Base-by-base conservation (phyloP, 1,140 invertebrate genomes). In the Cyclargus thomasi region DNA sequence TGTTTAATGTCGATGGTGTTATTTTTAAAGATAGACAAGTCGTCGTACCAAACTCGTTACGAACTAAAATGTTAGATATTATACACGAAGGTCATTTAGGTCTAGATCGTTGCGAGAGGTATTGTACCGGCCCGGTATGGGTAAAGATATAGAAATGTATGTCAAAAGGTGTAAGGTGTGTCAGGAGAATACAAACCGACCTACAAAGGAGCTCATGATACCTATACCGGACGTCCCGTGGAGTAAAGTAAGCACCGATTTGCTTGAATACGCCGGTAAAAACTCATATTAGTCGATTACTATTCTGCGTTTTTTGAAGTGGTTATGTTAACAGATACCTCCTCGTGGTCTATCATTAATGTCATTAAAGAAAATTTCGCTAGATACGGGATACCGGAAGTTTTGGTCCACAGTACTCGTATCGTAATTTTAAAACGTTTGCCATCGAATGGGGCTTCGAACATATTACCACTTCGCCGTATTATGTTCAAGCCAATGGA, bases 41-140 rank as follows among this genome's bases (percentile, higher is more conserved):
- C 47, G 36, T 62, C 8, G 23, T 63, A 22, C 67, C 57, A 21
- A 22, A 21, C 20, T 65, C 68, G 16, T 53, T 71, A 63, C 62
- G 63, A 36, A 53, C 18, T 20, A 29, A 29, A 29, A 29, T 29
- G 29, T 29, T 29, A 29, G 29, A 29, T 6, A 29, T 29, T 8
- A 29, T 29, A 7, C 29, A 29, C 8, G 29, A 29, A 29, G 29
- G 29, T 29, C 29, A 29, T 8, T 29, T 29, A 29, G 29, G 29
- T 29, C 5, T 29, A 29, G 29, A 29, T 8, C 29, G 29, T 4
- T 29, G 29, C 72, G 78, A n/a, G 78, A 86, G 64, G 70, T 79
- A 20, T 69, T 86, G 21, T 87, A 77, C 63, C 85, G 82, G 82
- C 81, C 80, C 1, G 73, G 75, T 11, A 81, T 88, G 47, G 69